phyloP scores from a whole-genome alignment of 2,797 vertebrate species.

The Chiloscyllium punctatum region DNA sequence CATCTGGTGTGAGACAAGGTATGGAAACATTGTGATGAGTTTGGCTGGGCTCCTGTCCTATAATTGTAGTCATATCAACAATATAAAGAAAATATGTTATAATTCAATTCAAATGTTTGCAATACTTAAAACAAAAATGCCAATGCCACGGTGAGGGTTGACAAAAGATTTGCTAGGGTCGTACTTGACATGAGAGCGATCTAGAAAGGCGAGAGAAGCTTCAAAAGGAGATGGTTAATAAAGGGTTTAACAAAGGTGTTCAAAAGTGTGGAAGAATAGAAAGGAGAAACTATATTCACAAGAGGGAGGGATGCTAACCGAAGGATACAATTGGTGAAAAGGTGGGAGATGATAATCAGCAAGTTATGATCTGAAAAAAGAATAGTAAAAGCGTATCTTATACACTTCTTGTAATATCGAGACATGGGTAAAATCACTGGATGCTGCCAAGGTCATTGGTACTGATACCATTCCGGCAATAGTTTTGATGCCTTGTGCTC shows the following conservation, averaged over 20 bases:
- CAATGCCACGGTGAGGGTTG: neutral
- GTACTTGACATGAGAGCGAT: neutral
- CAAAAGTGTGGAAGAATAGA: neutral
- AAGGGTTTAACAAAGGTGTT: neutral
- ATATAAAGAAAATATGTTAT: neutral
- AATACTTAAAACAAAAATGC: neutral
- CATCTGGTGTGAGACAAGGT: neutral
- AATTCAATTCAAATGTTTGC: too few species aligned
- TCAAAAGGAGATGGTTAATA: neutral
- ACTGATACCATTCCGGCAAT: too few species aligned
- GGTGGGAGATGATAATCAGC: neutral
- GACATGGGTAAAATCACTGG: too few species aligned
- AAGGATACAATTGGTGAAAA: neutral
- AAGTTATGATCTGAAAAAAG: neutral
- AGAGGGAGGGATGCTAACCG: neutral
- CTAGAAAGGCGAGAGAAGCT: neutral
- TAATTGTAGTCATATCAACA: neutral
- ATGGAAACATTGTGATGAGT: neutral
- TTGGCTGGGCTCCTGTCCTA: neutral
- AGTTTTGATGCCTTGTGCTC: too few species aligned
- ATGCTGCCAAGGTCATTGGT: too few species aligned
- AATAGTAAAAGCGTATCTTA: neutral
- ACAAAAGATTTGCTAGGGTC: neutral
- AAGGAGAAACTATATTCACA: neutral
- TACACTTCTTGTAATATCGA: too few species aligned